Conservation (phyloP, 2,113 vertebrate species). For the Phrynosoma platyrhinos region DNA sequence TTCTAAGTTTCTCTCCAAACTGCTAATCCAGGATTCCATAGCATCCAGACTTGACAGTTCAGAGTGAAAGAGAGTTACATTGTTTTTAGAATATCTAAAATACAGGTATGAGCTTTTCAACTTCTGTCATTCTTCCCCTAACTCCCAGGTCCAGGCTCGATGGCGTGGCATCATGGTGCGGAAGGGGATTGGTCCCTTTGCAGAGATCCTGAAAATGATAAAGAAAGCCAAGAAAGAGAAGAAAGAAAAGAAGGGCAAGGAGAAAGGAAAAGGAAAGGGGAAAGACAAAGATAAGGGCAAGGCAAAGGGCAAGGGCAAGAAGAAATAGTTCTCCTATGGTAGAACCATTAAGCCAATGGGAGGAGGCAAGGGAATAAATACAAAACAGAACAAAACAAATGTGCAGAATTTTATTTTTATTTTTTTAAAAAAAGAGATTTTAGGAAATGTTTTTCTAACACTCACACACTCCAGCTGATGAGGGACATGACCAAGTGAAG, state of each 20-base stretch:
- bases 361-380: conserved; percentile 11
- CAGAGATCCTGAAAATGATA: conserved; percentile 35
- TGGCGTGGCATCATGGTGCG: conserved; percentile 65
- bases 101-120: not conserved
- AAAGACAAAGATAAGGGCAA: conserved; percentile 66
- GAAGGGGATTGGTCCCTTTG: conserved; percentile 53
- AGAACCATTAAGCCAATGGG: not conserved
- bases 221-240: conserved; percentile 65
- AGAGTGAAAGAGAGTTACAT: too few relatives aligned
- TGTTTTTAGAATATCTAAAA: not conserved
- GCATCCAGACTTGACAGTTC: too few relatives aligned
- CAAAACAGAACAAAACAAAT: not conserved
- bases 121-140: conserved; percentile 4
- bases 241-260: conserved; percentile 58
- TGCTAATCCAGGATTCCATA: too few relatives aligned
- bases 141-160: conserved; percentile 69
- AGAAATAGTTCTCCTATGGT: conserved; percentile 41
- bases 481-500: not conserved
- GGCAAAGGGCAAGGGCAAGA: conserved; percentile 60
- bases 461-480: not conserved
- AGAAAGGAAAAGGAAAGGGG: conserved; percentile 48
- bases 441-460: not conserved
- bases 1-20: too few relatives aligned
- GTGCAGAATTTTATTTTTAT: not conserved
- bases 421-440: not conserved